A percentile compares a stretch with the other conserved stretches of the same genome.
Conservation (phyloP, 2,888 invertebrate genomes). For the Stenodera caucasica region DNA sequence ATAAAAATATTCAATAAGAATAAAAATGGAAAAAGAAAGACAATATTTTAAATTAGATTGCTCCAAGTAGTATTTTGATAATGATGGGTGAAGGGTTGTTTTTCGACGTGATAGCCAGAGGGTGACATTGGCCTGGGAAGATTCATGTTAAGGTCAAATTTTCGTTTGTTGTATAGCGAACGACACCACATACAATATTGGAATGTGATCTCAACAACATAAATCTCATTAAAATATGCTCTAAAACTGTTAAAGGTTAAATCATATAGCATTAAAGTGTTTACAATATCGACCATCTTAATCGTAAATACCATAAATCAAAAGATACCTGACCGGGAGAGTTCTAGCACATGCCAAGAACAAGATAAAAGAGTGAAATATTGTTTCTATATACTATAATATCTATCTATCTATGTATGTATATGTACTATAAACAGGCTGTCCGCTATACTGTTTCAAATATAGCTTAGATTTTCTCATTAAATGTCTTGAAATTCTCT, state of each 20-base stretch:
- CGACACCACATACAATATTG: constrained; percentile 13
- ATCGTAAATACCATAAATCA: constrained; percentile 38
- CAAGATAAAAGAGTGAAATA: constrained; percentile 7
- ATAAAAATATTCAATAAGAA: background rate
- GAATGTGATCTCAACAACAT: constrained; percentile 19
- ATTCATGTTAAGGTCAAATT: constrained; percentile 7
- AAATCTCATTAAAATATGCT: constrained; percentile 27
- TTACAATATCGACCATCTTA: constrained; percentile 37
- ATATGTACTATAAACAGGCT: no score
- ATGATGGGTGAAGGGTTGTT: constrained; percentile 8
- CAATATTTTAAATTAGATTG: background rate
- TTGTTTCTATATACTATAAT: no score
- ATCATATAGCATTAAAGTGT: constrained; percentile 34
- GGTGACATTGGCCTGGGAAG: constrained; percentile 35
- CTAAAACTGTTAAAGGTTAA: constrained; percentile 33
- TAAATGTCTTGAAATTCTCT: no score
- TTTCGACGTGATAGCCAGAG: constrained; percentile 34
- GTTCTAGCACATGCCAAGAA: constrained; percentile 25
- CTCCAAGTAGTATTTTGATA: background rate
- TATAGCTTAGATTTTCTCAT: no score
- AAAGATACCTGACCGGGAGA: constrained; percentile 15
- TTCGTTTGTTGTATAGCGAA: background rate
- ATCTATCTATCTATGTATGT: no score
- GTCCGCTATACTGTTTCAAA: no score
- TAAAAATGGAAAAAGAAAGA: background rate